phyloP scores from a whole-genome alignment of 2,797 vertebrate species.

The Scleropages formosus region DNA sequence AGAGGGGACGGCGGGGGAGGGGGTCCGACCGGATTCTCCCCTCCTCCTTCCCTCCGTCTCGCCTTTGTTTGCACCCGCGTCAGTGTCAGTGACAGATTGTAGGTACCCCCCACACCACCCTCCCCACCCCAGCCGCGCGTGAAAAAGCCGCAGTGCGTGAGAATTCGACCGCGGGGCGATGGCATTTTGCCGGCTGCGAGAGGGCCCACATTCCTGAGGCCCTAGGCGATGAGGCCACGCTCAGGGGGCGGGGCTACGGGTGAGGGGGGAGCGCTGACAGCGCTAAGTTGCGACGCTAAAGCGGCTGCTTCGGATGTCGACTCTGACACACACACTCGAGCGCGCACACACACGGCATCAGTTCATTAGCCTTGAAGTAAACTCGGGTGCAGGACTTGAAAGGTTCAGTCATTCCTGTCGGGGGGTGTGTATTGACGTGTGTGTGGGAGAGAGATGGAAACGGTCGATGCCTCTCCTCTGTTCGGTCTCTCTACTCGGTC shows the following conservation, averaged over 20 bases:
- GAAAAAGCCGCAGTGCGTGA: neutral
- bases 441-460: constrained; percentile 50
- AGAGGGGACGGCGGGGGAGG: neutral
- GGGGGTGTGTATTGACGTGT: constrained; percentile 41
- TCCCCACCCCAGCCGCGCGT: neutral
- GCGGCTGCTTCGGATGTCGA: too few relatives aligned
- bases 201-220: constrained; percentile 21
- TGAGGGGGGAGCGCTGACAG: too few relatives aligned
- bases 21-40: neutral
- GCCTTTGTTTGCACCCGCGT: constrained; percentile 19
- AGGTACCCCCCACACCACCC: neutral
- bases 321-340: neutral
- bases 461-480: constrained; percentile 40
- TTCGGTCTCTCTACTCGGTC: neutral
- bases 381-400: neutral
- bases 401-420: constrained; percentile 9
- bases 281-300: too few relatives aligned
- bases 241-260: neutral
- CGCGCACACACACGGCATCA: neutral
- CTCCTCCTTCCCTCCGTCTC: neutral
- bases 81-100: constrained; percentile 25
- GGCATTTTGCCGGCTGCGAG: constrained; percentile 10
- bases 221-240: constrained; percentile 16
- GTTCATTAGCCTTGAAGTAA: constrained; percentile 22
- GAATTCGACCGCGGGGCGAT: constrained; percentile 7